These are phyloP conservation scores for Zeugodacus cucurbitae DNA, from an alignment of 1,140 invertebrate genomes.

Conservation along the genomic window DNA sequence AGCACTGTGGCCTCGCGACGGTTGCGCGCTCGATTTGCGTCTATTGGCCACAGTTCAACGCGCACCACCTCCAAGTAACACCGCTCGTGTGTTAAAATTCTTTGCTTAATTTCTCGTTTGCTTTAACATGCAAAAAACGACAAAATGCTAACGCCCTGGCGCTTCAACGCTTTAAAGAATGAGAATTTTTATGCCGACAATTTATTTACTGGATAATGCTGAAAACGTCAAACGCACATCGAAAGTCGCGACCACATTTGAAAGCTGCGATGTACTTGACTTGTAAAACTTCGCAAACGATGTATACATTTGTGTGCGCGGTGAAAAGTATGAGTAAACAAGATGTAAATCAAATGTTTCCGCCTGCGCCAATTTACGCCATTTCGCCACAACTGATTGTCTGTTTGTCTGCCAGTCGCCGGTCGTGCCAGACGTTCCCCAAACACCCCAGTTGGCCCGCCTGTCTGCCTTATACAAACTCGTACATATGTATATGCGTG, in stretches of 20 bases:
- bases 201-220: not conserved
- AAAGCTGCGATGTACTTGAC: not conserved
- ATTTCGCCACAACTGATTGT: not conserved
- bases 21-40: not conserved
- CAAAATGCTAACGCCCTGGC: not conserved
- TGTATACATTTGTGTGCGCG: not conserved
- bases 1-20: not conserved
- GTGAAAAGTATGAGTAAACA: slow-evolving; percentile 17
- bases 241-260: not conserved
- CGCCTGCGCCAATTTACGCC: slow-evolving; percentile 29
- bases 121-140: not conserved
- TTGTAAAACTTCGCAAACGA: not conserved
- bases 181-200: not conserved
- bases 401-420: not conserved
- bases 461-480: no score
- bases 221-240: not conserved
- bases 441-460: not conserved
- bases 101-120: not conserved
- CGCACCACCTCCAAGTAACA: not conserved
- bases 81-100: not conserved
- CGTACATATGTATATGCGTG: no score
- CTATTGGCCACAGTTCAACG: not conserved
- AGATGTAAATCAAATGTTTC: slow-evolving; percentile 40
- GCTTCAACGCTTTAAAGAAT: not conserved
- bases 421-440: not conserved